These are phyloP conservation scores for Limnephilus rhombicus DNA, from an alignment of 2,888 invertebrate species.

Conservation along the genomic window DNA sequence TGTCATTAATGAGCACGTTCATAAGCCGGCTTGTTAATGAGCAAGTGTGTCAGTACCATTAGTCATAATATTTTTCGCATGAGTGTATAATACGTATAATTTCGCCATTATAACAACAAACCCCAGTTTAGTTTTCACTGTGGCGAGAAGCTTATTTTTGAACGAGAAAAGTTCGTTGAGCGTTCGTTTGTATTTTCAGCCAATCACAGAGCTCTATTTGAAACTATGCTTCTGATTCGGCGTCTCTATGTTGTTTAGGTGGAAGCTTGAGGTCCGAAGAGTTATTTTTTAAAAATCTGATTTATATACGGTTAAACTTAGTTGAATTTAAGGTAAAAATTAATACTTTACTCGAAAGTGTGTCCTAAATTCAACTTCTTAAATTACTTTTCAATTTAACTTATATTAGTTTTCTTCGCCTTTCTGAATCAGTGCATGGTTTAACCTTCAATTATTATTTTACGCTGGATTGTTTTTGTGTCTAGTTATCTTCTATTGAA, in stretches of 20 bases:
- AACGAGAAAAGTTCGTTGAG: constrained; percentile 51
- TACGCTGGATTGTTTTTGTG: constrained; percentile 24
- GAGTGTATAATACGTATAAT: no score
- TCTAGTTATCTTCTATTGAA: constrained; percentile 3
- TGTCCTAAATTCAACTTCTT: not conserved
- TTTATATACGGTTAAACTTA: not conserved
- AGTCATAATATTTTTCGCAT: no score
- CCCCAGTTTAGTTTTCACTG: constrained; percentile 27
- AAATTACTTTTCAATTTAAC: constrained; percentile 1
- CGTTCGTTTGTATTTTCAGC: constrained; percentile 44
- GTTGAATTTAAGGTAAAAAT: not conserved
- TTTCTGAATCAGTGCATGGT: constrained; percentile 16
- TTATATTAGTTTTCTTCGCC: constrained; percentile 47
- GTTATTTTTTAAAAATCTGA: constrained; percentile 47
- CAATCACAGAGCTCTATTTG: constrained; percentile 60
- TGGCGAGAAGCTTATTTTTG: not conserved
- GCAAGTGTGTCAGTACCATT: no score
- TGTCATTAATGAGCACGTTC: no score
- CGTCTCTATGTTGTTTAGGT: constrained; percentile 50
- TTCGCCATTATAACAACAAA: constrained; percentile 4
- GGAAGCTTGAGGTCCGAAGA: constrained; percentile 42
- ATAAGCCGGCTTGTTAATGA: no score
- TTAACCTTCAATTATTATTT: constrained; percentile 16
- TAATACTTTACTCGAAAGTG: not conserved
- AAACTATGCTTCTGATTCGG: constrained; percentile 57